Conservation (phyloP, 2,888 invertebrate species). For the Acronicta psi region DNA sequence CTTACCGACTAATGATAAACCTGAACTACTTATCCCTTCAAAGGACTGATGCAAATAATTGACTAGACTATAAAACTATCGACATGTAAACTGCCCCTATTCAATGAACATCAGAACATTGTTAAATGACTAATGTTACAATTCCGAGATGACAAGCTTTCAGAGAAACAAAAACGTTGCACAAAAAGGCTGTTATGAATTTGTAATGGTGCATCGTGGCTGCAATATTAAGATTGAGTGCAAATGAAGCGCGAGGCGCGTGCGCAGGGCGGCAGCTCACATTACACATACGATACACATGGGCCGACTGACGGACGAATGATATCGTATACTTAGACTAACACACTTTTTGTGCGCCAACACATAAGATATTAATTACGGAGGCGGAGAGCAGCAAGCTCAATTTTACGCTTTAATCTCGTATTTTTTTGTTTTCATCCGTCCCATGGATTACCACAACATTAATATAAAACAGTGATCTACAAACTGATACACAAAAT, state of each 20-base stretch:
- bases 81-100: slow-evolving; percentile 20
- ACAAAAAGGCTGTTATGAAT: slow-evolving; percentile 78
- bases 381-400: slow-evolving; percentile 76
- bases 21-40: slow-evolving; percentile 22
- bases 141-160: slow-evolving; percentile 61
- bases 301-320: slow-evolving; percentile 55
- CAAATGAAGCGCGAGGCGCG: slow-evolving; percentile 84
- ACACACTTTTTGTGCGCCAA: slow-evolving; percentile 73
- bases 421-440: slow-evolving; percentile 61
- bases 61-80: not conserved
- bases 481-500: slow-evolving; percentile 11
- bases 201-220: slow-evolving; percentile 82
- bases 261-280: slow-evolving; percentile 73
- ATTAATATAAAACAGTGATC: slow-evolving; percentile 46
- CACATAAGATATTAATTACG: slow-evolving; percentile 85
- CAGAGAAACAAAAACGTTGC: slow-evolving; percentile 67
- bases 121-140: slow-evolving; percentile 55
- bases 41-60: not conserved
- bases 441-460: slow-evolving; percentile 43
- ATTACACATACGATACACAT: slow-evolving; percentile 68
- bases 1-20: slow-evolving; percentile 52
- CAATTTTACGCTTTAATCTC: slow-evolving; percentile 79
- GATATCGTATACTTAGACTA: slow-evolving; percentile 63
- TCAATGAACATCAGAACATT: slow-evolving; percentile 35
- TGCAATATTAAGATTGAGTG: slow-evolving; percentile 86